Evolutionary conservation across 2,113 vertebrate genomes (phyloP).

Genomic region (Dromas ardeola): DNA sequence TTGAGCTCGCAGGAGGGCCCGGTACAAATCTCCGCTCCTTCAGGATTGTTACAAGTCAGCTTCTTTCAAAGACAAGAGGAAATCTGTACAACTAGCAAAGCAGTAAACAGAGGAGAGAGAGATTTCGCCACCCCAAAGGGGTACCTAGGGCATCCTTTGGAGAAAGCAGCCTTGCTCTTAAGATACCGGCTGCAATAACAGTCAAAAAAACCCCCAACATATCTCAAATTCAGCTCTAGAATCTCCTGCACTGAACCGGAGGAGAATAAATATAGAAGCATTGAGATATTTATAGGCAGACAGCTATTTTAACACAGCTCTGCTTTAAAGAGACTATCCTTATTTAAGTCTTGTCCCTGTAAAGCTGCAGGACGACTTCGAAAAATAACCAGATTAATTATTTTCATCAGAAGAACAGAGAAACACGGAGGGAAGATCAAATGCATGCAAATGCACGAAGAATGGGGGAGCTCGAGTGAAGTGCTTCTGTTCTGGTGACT

Average conservation of each 20-base stretch:
- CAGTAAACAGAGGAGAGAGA: background rate
- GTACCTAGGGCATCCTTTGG: background rate
- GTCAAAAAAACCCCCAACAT: background rate
- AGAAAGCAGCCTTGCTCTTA: background rate
- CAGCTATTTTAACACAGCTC: conserved; percentile 37
- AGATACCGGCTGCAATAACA: background rate
- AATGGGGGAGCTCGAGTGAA: background rate
- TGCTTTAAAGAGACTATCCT: conserved; percentile 47
- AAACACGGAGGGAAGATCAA: conserved; percentile 17
- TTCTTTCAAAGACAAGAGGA: conserved; percentile 12
- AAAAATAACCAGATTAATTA: conserved; percentile 63
- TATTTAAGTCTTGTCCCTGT: conserved; percentile 38
- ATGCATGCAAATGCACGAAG: background rate
- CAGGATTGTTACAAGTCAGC: background rate
- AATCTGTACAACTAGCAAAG: background rate
- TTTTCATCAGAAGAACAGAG: conserved; percentile 33
- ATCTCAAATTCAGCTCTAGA: background rate
- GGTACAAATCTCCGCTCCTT: background rate
- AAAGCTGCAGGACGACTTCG: conserved; percentile 53
- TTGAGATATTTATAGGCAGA: conserved; percentile 55
- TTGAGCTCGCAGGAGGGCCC: background rate
- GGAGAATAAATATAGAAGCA: conserved; percentile 42
- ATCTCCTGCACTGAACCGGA: background rate
- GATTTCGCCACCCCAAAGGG: background rate
- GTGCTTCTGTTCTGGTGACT: background rate